Evolutionary conservation across 2,888 invertebrate species (phyloP).

Genomic region (Drosophila putrida): DNA sequence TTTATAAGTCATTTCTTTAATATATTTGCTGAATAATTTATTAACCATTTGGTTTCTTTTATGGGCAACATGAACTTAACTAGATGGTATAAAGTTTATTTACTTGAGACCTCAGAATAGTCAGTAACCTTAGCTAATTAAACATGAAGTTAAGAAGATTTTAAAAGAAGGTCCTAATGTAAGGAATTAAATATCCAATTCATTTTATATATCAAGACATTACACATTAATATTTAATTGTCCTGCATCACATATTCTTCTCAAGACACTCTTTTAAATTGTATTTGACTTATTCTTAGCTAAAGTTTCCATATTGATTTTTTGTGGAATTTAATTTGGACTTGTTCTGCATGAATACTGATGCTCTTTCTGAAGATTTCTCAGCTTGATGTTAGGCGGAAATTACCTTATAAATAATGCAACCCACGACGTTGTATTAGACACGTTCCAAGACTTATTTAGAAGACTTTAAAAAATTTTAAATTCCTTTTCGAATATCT

Average conservation of each 20-base stretch:
- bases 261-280: not conserved
- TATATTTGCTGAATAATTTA: constrained; percentile 15
- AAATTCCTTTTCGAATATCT: constrained; percentile 2
- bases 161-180: not conserved
- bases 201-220: not conserved
- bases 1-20: constrained; percentile 16
- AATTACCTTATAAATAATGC: constrained; percentile 31
- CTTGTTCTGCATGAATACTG: not conserved
- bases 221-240: not conserved
- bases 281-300: constrained; percentile 1
- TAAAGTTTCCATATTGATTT: not conserved
- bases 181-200: too few relatives aligned
- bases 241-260: not conserved
- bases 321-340: not conserved
- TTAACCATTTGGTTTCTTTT: constrained; percentile 15
- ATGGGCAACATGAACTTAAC: constrained; percentile 3
- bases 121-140: not conserved
- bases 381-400: constrained; percentile 14
- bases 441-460: not conserved
- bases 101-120: not conserved
- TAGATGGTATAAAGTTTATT: not conserved
- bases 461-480: constrained; percentile 22
- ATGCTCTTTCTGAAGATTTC: not conserved
- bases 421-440: constrained; percentile 14
- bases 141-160: not conserved